phyloP scores from a whole-genome alignment of 2,797 vertebrate species.

The Fistularia commersonii region DNA sequence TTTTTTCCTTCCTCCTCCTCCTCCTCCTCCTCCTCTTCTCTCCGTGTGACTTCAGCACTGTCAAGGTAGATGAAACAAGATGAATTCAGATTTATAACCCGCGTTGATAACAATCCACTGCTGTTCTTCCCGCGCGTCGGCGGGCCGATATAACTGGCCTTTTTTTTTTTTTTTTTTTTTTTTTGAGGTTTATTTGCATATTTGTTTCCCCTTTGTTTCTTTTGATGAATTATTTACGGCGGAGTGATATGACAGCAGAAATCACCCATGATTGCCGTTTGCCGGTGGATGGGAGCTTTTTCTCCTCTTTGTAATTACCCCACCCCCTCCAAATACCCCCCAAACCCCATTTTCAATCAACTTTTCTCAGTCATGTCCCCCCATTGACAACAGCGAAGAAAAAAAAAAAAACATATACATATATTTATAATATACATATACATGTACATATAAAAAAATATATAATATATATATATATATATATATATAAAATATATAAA shows the following conservation, averaged over 20 bases:
- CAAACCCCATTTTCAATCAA: slow-evolving; percentile 67
- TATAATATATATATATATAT: too few species aligned
- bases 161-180: slow-evolving; percentile 43
- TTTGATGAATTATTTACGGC: slow-evolving; percentile 75
- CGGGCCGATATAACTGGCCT: slow-evolving; percentile 53
- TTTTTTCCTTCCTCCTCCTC: too few species aligned
- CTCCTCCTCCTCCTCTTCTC: slow-evolving; percentile 15
- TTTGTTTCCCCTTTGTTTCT: slow-evolving; percentile 72
- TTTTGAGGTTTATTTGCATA: slow-evolving; percentile 72
- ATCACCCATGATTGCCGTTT: slow-evolving; percentile 64
- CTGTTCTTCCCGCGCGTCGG: slow-evolving; percentile 61
- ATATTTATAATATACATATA: too few species aligned
- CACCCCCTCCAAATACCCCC: slow-evolving; percentile 46
- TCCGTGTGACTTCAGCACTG: slow-evolving; percentile 66
- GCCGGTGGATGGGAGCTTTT: slow-evolving; percentile 51
- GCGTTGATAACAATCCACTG: slow-evolving; percentile 58
- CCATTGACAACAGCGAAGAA: slow-evolving; percentile 40
- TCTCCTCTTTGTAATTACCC: slow-evolving; percentile 66
- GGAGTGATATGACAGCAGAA: slow-evolving; percentile 61
- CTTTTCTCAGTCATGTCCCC: slow-evolving; percentile 46
- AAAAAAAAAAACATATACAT: slow-evolving; percentile 6
- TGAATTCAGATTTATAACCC: slow-evolving; percentile 69
- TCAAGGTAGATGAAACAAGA: slow-evolving; percentile 73
- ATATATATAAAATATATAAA: too few species aligned
- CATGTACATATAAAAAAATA: too few species aligned